A percentile compares a stretch with the other conserved stretches of the same genome.
Evolutionary conservation across 2,113 vertebrate species (phyloP).

Genomic region (Sterna hirundo): DNA sequence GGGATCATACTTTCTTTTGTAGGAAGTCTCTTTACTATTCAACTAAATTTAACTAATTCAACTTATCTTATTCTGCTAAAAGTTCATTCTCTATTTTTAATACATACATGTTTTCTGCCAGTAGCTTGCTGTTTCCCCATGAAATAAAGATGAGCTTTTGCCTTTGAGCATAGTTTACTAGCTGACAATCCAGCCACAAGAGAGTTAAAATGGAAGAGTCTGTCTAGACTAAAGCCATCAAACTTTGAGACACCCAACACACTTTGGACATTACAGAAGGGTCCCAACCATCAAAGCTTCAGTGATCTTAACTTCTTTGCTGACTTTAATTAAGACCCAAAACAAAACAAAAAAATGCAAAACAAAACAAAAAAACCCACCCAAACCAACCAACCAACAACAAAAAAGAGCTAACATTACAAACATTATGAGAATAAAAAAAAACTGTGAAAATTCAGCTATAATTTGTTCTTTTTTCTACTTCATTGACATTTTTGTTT

Average conservation of each 20-base stretch:
- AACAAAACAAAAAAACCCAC: too few relatives aligned
- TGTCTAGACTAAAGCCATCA: not conserved
- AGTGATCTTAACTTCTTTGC: not conserved
- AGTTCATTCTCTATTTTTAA: conserved; percentile 58
- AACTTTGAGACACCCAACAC: not conserved
- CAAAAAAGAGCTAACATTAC: not conserved
- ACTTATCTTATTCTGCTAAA: not conserved
- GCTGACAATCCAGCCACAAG: not conserved
- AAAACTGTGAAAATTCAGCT: not conserved
- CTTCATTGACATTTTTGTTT: not conserved
- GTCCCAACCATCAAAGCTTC: not conserved
- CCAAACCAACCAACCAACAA: too few relatives aligned
- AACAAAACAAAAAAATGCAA: too few relatives aligned
- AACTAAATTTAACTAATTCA: not conserved
- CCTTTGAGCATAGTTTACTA: not conserved
- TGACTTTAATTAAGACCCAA: not conserved
- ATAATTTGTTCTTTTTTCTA: not conserved
- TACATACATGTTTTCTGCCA: not conserved
- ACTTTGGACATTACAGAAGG: not conserved
- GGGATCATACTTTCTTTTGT: conserved; percentile 35
- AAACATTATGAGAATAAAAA: not conserved
- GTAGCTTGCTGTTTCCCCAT: not conserved
- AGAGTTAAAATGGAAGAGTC: not conserved
- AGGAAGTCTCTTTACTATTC: conserved; percentile 24
- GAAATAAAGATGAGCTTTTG: not conserved